Conservation (phyloP, 2,113 vertebrate genomes). For the Mionectes macconnelli region DNA sequence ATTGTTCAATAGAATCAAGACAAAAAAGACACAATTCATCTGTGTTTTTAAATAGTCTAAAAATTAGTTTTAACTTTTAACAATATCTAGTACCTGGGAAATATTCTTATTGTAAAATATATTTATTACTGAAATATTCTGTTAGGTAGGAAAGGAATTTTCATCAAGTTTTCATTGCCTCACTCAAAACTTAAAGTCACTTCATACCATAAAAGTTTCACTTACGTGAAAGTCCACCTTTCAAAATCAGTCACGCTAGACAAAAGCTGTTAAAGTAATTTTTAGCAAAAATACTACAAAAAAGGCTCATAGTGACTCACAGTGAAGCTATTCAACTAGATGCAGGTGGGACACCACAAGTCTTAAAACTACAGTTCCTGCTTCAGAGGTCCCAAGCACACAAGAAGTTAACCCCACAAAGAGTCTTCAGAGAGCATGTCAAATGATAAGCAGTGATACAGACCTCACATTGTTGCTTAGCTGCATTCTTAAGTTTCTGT, state of each 20-base stretch:
- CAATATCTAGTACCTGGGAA: neutral
- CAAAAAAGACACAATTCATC: neutral
- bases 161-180: neutral
- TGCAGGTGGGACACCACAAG: neutral
- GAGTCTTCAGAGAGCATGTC: neutral
- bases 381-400: neutral
- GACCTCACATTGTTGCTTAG: fast-evolving
- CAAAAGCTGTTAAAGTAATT: fast-evolving
- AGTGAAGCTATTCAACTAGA: neutral
- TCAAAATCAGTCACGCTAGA: neutral
- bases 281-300: neutral
- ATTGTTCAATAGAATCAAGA: neutral
- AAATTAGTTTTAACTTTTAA: neutral
- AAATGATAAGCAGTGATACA: neutral
- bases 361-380: neutral
- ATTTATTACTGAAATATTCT: neutral
- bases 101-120: neutral
- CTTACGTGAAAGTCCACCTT: neutral
- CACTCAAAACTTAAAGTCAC: neutral
- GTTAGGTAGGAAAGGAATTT: neutral
- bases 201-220: neutral
- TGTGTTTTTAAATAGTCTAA: neutral
- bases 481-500: neutral
- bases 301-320: neutral
- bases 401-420: neutral